Conservation (phyloP, 2,113 vertebrate genomes). For the Loxodonta africana region DNA sequence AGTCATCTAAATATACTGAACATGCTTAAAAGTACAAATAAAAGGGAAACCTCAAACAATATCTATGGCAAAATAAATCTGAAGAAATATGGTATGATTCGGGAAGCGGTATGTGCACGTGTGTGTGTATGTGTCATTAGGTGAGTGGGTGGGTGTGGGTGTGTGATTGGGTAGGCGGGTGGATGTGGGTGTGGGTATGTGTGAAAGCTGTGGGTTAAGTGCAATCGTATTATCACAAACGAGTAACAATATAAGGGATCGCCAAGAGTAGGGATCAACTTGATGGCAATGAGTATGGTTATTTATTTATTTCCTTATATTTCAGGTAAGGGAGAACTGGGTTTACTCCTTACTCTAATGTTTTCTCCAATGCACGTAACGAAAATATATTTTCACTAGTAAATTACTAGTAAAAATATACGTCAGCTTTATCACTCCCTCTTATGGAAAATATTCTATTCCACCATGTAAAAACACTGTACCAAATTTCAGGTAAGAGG, state of each 20-base stretch:
- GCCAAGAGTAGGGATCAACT: background rate
- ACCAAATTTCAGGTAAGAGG: background rate
- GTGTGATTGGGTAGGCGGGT: accelerated
- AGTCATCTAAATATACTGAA: background rate
- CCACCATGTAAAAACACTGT: background rate
- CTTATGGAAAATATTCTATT: background rate
- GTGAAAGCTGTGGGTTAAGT: background rate
- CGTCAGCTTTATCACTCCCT: background rate
- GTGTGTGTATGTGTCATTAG: accelerated
- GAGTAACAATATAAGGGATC: background rate
- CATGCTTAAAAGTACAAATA: slow-evolving; percentile 21
- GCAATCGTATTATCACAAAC: background rate
- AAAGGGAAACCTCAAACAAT: background rate
- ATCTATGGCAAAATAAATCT: background rate
- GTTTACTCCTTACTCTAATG: background rate
- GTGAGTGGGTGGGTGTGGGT: accelerated
- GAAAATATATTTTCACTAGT: slow-evolving; percentile 35
- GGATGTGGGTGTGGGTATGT: no score
- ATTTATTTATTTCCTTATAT: background rate
- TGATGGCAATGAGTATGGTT: background rate
- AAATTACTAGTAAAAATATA: background rate
- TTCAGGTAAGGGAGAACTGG: background rate
- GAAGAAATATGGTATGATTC: background rate
- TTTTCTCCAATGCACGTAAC: background rate
- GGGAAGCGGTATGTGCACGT: background rate